Evolutionary conservation across 2,113 vertebrate genomes (phyloP), one percentile per base, ranked within the genome.

Genomic region (Cryptoleucopteryx plumbea): DNA sequence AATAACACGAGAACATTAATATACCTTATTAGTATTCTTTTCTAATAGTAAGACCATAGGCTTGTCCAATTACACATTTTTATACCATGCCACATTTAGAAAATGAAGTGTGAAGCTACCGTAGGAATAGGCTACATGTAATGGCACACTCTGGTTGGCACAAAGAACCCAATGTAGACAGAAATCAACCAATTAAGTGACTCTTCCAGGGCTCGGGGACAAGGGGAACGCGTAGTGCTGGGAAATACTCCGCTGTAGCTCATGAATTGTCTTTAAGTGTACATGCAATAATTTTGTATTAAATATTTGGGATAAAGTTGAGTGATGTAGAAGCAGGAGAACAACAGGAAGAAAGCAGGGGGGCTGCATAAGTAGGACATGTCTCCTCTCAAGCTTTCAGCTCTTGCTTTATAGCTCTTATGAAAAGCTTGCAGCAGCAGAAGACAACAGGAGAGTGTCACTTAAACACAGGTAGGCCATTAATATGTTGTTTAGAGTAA

Each of bases 11-110:
- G 61, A 93, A 68, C 26, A 72, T 88, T 94, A 73, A 91, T 88
- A 82, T 23, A 86, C 40, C 52, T 96, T 87, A 93, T 96, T 93
- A 93, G 68, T 87, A 91, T 96, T 91, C 73, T 92, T 77, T 93
- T 65, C 68, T 82, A 96, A 82, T 68, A 86, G 34, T 82, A 87
- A 85, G 70, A 87, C 93, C 79, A 86, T 53, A 82, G 78, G 86
- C 92, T 95, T 92, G 67, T 86, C 73, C 78, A 96, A 94, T 95
- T 93, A 92, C 32, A 75, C 36, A 45, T 94, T 94, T 94, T 93
- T 77, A 87, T 66, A 53, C 56, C 52, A 87, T 72, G 16, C 27
- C 27, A 31, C 52, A 53, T 53, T 53, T 84, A 90, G 68, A 82
- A 95, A 91, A 77, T 4, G 12, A 91, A 92, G 25, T 20, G 36